Evolutionary conservation across 2,888 invertebrate genomes (phyloP).

Genomic region (Syrista parreyssii): DNA sequence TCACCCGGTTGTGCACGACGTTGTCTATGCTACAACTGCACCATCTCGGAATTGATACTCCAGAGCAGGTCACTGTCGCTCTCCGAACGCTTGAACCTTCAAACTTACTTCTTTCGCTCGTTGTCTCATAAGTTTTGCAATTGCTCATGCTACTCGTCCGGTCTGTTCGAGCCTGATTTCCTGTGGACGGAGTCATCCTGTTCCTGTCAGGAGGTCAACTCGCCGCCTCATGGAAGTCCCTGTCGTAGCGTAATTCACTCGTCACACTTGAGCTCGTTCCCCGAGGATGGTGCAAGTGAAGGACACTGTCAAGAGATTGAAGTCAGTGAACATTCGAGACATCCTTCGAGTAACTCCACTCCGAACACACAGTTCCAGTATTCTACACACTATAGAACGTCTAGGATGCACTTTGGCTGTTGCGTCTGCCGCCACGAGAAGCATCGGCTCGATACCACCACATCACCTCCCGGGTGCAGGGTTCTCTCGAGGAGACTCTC

Average conservation of each 20-base stretch:
- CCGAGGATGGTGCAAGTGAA: background rate
- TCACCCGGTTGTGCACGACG: slow-evolving; percentile 37
- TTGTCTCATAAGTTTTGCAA: slow-evolving; percentile 54
- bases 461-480: background rate
- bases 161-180: background rate
- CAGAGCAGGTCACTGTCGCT: slow-evolving; percentile 51
- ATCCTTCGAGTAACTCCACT: background rate
- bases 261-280: background rate
- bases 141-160: slow-evolving; percentile 48
- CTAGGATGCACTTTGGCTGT: background rate
- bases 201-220: background rate
- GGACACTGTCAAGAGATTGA: background rate
- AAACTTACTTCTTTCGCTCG: slow-evolving; percentile 51
- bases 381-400: background rate
- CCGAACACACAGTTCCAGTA: background rate
- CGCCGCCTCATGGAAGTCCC: background rate
- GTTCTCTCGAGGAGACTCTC: slow-evolving; percentile 24
- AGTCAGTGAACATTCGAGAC: background rate
- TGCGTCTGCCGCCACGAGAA: background rate
- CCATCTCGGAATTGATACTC: slow-evolving; percentile 54
- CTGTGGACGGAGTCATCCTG: background rate
- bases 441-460: background rate
- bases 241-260: background rate
- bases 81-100: slow-evolving; percentile 53
- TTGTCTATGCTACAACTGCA: slow-evolving; percentile 58